Conservation (phyloP, 92 coral and sea anemone species). For the Paragorgia papillata region DNA sequence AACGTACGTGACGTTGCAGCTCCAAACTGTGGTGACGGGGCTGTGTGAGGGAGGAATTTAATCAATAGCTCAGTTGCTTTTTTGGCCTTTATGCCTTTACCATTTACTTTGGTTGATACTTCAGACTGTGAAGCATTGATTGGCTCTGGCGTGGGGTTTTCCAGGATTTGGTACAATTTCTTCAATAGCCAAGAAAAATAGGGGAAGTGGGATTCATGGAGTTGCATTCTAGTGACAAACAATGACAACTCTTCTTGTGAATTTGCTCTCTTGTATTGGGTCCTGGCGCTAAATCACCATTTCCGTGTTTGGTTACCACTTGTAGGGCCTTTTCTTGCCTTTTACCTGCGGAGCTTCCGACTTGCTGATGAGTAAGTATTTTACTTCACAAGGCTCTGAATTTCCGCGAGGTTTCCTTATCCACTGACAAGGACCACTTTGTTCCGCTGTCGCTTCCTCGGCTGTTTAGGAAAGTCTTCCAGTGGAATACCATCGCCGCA, state of each 20-base stretch:
- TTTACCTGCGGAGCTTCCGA: neutral
- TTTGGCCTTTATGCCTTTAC: neutral
- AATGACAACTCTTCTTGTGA: slow-evolving; percentile 20
- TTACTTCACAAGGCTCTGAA: slow-evolving; percentile 7
- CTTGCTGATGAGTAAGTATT: neutral
- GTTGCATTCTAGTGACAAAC: slow-evolving; percentile 7
- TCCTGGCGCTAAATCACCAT: slow-evolving; percentile 22
- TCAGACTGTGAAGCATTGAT: neutral
- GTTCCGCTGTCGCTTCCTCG: slow-evolving; percentile 25
- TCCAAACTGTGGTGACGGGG: neutral
- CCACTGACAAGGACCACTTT: slow-evolving; percentile 33
- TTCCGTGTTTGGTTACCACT: slow-evolving; percentile 21
- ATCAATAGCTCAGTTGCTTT: neutral
- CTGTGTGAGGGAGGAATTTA: neutral
- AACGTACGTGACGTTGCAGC: neutral
- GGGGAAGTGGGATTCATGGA: neutral
- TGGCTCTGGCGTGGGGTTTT: neutral
- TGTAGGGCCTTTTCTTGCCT: slow-evolving; percentile 11
- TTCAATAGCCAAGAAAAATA: neutral
- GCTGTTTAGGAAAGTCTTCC: slow-evolving; percentile 8
- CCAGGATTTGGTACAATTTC: neutral
- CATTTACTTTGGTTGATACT: neutral
- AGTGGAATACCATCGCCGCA: slow-evolving; percentile 22
- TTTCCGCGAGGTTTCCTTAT: too few relatives aligned
- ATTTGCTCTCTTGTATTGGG: slow-evolving; percentile 1